Conservation (phyloP, 2,113 vertebrate genomes). For the Opisthocomus hoazin region DNA sequence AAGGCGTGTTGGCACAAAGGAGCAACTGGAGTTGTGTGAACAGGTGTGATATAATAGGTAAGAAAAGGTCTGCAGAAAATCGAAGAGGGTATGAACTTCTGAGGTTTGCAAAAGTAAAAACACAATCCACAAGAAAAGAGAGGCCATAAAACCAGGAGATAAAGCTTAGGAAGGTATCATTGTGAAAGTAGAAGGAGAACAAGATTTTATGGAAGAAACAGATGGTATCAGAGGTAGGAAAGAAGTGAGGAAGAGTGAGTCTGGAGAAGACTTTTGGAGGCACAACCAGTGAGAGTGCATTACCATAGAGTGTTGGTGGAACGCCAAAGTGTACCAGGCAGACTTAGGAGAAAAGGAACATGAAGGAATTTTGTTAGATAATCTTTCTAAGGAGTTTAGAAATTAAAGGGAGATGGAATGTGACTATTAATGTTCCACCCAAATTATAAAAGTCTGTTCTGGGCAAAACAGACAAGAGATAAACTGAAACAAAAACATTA, state of each 20-base stretch:
- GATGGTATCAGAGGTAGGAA: not conserved
- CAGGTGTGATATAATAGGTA: not conserved
- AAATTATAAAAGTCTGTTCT: not conserved
- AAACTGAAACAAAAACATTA: not conserved
- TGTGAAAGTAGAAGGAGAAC: not conserved
- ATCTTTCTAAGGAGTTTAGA: not conserved
- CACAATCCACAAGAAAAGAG: not conserved
- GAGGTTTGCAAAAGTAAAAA: not conserved
- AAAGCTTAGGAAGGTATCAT: not conserved
- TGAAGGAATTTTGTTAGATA: not conserved
- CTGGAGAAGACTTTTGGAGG: not conserved
- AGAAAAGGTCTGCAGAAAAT: not conserved
- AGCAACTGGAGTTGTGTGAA: not conserved
- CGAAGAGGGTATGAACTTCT: not conserved
- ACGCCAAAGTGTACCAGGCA: not conserved
- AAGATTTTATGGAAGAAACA: not conserved
- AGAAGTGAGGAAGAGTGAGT: not conserved
- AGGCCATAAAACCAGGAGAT: not conserved
- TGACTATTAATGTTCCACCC: not conserved
- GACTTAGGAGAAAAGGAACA: not conserved
- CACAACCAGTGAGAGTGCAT: accelerated
- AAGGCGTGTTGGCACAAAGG: not conserved
- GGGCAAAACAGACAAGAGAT: not conserved
- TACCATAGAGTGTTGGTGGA: not conserved
- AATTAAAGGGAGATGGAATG: not conserved